Evolutionary conservation across 2,888 invertebrate genomes (phyloP), one percentile per base, ranked within the genome.

Genomic region (Portevinia maculata): DNA sequence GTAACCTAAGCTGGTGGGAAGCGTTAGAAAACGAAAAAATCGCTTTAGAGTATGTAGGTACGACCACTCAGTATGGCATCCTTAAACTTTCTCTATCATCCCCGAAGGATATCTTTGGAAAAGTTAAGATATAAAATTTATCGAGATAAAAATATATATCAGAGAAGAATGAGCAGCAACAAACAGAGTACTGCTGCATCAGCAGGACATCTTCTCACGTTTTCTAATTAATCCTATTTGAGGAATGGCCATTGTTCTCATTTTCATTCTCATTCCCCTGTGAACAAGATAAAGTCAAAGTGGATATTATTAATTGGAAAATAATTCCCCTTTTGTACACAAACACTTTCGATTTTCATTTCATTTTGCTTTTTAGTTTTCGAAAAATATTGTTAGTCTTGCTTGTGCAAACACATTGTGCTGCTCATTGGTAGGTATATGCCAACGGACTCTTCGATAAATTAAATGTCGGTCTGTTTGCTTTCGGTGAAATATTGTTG

Each of bases 131-230:
- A 46, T 60, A 48, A 55, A 39, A 53, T 53, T 79, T 52, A 67
- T 53, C 37, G 53, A 53, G 52, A 67, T 17, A 24, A 52, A 32
- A 41, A 65, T 57, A 50, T 52, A 11, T 11, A 11, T 11, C 48
- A 9, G 3, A 6, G 32, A 71, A 24, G 28, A 28, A n/a, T 13
- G 30, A 17, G 7, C 15, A 13, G 4, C 30, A 37, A 52, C 17
- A 21, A 24, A 15, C 19, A 64, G 9, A 28, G n/a, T 7, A 15
- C 52, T 65, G 75, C 81, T 65, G 70, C 70, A 75, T 75, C 81
- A 70, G 81, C 76, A 75, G 70, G 76, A 70, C 46, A 81, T 60
- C 76, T 81, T 81, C 81, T 70, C 81, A 81, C 81, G 81, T 76
- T 76, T 76, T 75, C 81, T 75, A 81, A 81, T 81, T 81, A 81